Evolutionary conservation across 1,140 invertebrate genomes (phyloP).

Genomic region (Nixonia krombeini): DNA sequence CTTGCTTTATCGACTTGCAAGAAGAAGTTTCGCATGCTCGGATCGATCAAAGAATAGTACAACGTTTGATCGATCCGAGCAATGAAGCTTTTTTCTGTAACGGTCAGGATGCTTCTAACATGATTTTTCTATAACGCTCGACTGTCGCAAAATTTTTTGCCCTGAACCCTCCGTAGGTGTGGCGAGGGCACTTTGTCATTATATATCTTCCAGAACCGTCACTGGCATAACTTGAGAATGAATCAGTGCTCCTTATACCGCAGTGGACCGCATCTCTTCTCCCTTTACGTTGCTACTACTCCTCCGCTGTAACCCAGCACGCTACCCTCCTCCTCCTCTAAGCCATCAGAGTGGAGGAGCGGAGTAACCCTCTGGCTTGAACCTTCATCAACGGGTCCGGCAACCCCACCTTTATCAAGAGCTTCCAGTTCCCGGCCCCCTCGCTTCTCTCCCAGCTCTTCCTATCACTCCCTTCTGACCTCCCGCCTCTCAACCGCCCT

Average conservation of each 20-base stretch:
- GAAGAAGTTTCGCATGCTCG: too few relatives aligned
- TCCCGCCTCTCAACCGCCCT: conserved; percentile 15
- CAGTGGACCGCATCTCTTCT: conserved; percentile 56
- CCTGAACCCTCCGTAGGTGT: conserved; percentile 31
- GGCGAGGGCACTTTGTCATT: conserved; percentile 59
- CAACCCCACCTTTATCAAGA: conserved; percentile 72
- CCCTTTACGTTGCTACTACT: conserved; percentile 31
- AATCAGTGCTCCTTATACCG: conserved; percentile 70
- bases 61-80: too few relatives aligned
- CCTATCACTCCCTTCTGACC: conserved; percentile 24
- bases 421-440: conserved; percentile 57
- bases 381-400: conserved; percentile 72
- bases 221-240: conserved; percentile 67
- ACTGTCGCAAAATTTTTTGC: conserved; percentile 2
- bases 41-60: too few relatives aligned
- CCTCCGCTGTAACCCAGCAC: conserved; percentile 49
- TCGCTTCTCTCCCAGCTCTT: conserved; percentile 23
- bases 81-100: too few relatives aligned
- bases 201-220: conserved; percentile 63
- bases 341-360: conserved; percentile 69
- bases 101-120: too few relatives aligned
- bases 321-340: conserved; percentile 37
- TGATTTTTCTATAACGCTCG: background rate
- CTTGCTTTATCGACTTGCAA: too few relatives aligned
- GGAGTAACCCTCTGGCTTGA: conserved; percentile 68